Evolutionary conservation across 2,888 invertebrate species (phyloP), one percentile per base, ranked within the genome.

Genomic region (Pollenia labialis): DNA sequence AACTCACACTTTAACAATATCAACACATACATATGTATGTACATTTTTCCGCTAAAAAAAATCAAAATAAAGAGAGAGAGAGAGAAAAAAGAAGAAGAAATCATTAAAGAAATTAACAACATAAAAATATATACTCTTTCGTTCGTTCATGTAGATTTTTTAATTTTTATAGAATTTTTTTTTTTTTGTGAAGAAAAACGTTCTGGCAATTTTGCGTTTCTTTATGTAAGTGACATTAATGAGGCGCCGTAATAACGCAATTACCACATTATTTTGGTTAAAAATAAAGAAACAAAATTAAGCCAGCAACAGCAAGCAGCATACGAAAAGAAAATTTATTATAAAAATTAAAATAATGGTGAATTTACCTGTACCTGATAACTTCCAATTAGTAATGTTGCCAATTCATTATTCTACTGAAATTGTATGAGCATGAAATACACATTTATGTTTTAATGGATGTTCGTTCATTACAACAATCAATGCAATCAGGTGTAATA

Each of bases 241-340:
- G 86, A 76, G 83, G 83, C 86, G 83, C 80, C 81, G 50, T 81
- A 87, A 87, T 83, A 81, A 87, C 76, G 83, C 86, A 87, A 87
- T 84, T 87, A 87, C 80, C 80, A 81, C 79, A 79, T 66, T 81
- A 71, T 84, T 79, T 79, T 74, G 66, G 72, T 74, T 79, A 46
- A 84, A 81, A 72, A 50, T 64, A 44, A 44, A 50, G 40, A 52
- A 50, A 14, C 18, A 75, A 75, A 12, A 75, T 48, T 4, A 68
- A 75, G 44, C 50, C 32, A 52, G 7, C 52, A 40, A 14, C 42
- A 50, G 18, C 6, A 42, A 16, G n/a, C 44, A 60, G 9, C 62
- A 62, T n/a, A 58, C 50, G 81, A 44, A 81, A 58, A 74, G 44
- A 32, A 82, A 69, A 82, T 81, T 81, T 77, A 58, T 77, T 44